Conservation (phyloP, 1,140 invertebrate genomes). For the Orius insidiosus region DNA sequence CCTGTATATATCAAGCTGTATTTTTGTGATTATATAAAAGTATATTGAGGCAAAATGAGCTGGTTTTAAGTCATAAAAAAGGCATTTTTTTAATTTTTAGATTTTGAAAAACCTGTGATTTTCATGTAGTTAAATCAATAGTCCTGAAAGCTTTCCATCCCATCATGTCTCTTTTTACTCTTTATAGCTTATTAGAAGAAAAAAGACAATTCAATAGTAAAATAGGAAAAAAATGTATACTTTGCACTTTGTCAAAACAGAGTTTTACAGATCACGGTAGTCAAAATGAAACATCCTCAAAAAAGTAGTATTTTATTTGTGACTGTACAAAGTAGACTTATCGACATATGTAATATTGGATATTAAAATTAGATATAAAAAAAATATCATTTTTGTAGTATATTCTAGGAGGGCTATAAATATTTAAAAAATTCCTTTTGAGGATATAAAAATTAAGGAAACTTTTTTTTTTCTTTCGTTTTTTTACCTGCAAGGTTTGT, state of each 20-base stretch:
- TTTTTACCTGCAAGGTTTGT: too few species aligned
- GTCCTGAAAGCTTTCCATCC: conserved; percentile 1
- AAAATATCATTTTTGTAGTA: conserved; percentile 10
- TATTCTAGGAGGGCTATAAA: conserved; percentile 6
- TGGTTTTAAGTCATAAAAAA: too few species aligned
- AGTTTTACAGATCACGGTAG: too few species aligned
- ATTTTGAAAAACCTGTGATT: neutral
- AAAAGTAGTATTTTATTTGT: conserved; percentile 13
- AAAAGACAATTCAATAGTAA: too few species aligned
- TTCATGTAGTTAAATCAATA: neutral
- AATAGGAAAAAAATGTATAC: too few species aligned
- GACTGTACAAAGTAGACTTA: conserved; percentile 15
- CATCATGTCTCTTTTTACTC: neutral
- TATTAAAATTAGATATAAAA: conserved; percentile 6
- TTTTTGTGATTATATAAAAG: conserved; percentile 8
- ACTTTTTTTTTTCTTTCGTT: too few species aligned
- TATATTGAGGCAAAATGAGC: too few species aligned
- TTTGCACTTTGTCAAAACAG: too few species aligned
- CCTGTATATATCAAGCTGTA: conserved; percentile 10
- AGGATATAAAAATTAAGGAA: neutral
- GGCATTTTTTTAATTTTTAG: conserved; percentile 3
- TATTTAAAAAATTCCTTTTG: too few species aligned
- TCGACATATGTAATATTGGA: conserved; percentile 7
- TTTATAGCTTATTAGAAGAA: too few species aligned
- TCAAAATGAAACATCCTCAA: neutral